Evolutionary conservation across 2,888 invertebrate genomes (phyloP).

Genomic region (Steinernema hermaphroditum): DNA sequence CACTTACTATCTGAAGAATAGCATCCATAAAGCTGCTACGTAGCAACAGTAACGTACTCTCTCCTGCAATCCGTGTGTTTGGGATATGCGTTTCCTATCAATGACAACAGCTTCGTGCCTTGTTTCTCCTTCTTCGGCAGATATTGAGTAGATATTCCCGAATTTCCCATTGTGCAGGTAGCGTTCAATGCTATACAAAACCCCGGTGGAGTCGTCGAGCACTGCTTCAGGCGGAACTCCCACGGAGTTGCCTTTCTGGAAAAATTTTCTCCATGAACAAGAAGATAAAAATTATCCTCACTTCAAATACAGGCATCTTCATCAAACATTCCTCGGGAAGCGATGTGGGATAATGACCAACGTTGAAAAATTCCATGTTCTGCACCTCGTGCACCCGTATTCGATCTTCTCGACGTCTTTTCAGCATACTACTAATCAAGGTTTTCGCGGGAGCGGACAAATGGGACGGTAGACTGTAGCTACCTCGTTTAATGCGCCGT

Average conservation of each 20-base stretch:
- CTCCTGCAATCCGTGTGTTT: not conserved
- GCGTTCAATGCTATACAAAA: not conserved
- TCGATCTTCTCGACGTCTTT: not conserved
- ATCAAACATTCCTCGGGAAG: not conserved
- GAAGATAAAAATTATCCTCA: not conserved
- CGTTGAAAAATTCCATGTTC: conserved; percentile 2
- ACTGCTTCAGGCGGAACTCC: not conserved
- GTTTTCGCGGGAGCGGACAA: not conserved
- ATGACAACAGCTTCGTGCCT: not conserved
- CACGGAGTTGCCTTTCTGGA: not conserved
- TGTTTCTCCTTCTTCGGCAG: not conserved
- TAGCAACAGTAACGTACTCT: not conserved
- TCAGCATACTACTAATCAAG: not conserved
- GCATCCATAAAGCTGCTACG: not conserved
- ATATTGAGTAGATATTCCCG: conserved; percentile 10
- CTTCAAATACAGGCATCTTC: not conserved
- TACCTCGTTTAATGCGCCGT: not conserved
- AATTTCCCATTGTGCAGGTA: not conserved
- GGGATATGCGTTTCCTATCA: not conserved
- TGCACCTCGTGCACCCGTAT: conserved; percentile 12
- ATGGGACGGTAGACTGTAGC: not conserved
- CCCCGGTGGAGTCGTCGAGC: not conserved
- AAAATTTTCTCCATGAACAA: not conserved
- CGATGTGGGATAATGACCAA: not conserved
- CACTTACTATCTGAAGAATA: not conserved